A percentile compares a stretch with the other conserved stretches of the same genome.
phyloP scores from a whole-genome alignment of 2,113 vertebrate genomes.

The Lophochroa leadbeateri region DNA sequence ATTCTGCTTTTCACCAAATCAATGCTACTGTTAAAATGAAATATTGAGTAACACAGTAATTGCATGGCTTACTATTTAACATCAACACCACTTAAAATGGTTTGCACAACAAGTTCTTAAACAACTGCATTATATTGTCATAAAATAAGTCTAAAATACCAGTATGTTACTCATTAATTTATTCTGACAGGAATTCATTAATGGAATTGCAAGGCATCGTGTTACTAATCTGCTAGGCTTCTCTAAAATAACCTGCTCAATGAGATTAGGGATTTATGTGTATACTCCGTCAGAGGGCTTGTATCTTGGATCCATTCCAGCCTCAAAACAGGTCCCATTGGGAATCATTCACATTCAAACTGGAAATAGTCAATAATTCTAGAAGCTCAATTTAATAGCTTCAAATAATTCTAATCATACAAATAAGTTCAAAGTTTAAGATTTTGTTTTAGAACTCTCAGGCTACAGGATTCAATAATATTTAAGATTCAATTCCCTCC shows the following conservation, averaged over 20 bases:
- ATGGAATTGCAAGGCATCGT: constrained; percentile 51
- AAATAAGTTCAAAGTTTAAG: constrained; percentile 15
- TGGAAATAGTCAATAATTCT: constrained; percentile 74
- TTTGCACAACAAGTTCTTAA: background rate
- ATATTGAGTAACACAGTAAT: background rate
- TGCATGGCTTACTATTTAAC: background rate
- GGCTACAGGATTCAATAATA: background rate
- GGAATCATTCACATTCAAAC: constrained; percentile 77
- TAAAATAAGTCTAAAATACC: constrained; percentile 53
- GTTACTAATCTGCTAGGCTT: constrained; percentile 71
- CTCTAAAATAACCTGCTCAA: constrained; percentile 73
- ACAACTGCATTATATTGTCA: background rate
- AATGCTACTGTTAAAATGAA: background rate
- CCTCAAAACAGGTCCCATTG: constrained; percentile 67
- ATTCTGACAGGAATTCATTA: constrained; percentile 72
- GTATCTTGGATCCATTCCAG: constrained; percentile 71
- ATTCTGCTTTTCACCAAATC: background rate
- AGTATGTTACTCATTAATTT: constrained; percentile 44
- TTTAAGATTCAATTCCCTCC: background rate
- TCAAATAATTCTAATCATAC: constrained; percentile 14
- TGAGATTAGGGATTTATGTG: constrained; percentile 80
- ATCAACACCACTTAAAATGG: background rate
- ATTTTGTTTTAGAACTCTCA: background rate
- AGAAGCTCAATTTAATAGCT: background rate
- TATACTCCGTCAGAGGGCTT: constrained; percentile 69